Evolutionary conservation across 2,797 vertebrate species (phyloP), one percentile per base, ranked within the genome.

Genomic region (Brachyrhaphis roseni): DNA sequence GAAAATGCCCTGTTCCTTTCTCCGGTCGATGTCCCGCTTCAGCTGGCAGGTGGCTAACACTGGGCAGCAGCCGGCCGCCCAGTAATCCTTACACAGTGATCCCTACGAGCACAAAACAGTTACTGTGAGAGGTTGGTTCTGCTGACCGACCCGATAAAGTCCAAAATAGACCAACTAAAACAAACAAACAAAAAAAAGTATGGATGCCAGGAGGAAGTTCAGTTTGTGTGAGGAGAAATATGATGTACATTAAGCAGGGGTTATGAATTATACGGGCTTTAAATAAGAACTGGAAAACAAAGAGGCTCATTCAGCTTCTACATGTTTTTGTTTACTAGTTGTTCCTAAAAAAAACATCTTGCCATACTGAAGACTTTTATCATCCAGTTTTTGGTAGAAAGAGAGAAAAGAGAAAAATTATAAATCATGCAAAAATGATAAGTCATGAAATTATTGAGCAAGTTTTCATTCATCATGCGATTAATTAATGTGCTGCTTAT

Each of bases 1-100:
- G 94, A 97, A 97, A 34, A 90, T 88, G 43, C 90, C 92, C 73
- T 92, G 88, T 6, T 92, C 85, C 90, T 85, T 96, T 75, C 97
- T 94, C n/a, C 12, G 78, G 3, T 96, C 91, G 36, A 98, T 97
- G 5, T 98, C 97, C 88, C 97, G 96, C 95, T 96, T 97, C 79
- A 97, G 87, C 78, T 98, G 97, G 82, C 97, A 97, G 72, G 95
- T 55, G 0, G 95, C 0, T 2, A 97, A 98, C 0, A 23, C 0
- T 0, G 62, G 0, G 53, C 95, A 97, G 31, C 3, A 97, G 0
- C 0, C 0, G 0, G 0, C 0, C 0, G 2, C 0, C 0, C 82
- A 0, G 0, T 0, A 96, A 78, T 97, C 97, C 0, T 1, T 0
- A 36, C 93, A 90, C 81, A 97, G 68, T 5, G 97, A 97, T 0